Conservation (phyloP, 2,113 vertebrate genomes). For the Platichthys flesus region DNA sequence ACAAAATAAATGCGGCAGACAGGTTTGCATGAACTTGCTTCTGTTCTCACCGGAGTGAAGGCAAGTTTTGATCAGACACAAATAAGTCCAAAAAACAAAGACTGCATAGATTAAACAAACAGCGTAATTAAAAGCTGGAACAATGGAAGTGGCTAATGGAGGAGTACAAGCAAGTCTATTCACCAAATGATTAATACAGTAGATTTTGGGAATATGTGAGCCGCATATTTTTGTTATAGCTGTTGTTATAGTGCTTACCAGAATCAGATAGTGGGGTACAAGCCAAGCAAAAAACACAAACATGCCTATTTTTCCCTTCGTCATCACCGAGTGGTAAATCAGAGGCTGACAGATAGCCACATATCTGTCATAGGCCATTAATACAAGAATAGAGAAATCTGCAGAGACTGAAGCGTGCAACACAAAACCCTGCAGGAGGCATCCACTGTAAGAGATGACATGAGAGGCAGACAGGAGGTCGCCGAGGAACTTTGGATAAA, state of each 20-base stretch:
- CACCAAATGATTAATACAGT: background rate
- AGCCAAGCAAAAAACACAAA: conserved; percentile 42
- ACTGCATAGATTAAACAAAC: conserved; percentile 24
- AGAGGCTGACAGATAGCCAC: conserved; percentile 63
- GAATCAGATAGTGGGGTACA: background rate
- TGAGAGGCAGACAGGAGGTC: conserved; percentile 45
- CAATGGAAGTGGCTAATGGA: background rate
- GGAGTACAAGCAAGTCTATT: conserved; percentile 19
- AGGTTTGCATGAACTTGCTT: conserved; percentile 50
- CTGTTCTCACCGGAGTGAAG: conserved; percentile 25
- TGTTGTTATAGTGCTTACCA: conserved; percentile 27
- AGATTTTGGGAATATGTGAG: conserved; percentile 21
- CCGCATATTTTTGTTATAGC: conserved; percentile 5
- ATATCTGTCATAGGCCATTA: conserved; percentile 66
- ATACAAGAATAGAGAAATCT: conserved; percentile 41
- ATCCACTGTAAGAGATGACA: conserved; percentile 57
- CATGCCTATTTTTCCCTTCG: conserved; percentile 10
- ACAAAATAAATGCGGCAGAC: conserved; percentile 44
- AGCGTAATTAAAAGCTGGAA: background rate
- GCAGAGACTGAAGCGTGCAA: conserved; percentile 34
- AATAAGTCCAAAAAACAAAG: conserved; percentile 42
- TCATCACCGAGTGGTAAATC: conserved; percentile 57
- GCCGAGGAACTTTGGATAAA: conserved; percentile 61
- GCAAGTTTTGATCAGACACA: conserved; percentile 37
- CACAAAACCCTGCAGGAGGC: conserved; percentile 55